These are phyloP conservation scores for Chelidonichthys spinosus DNA, from an alignment of 2,797 vertebrate species.

Conservation along the genomic window DNA sequence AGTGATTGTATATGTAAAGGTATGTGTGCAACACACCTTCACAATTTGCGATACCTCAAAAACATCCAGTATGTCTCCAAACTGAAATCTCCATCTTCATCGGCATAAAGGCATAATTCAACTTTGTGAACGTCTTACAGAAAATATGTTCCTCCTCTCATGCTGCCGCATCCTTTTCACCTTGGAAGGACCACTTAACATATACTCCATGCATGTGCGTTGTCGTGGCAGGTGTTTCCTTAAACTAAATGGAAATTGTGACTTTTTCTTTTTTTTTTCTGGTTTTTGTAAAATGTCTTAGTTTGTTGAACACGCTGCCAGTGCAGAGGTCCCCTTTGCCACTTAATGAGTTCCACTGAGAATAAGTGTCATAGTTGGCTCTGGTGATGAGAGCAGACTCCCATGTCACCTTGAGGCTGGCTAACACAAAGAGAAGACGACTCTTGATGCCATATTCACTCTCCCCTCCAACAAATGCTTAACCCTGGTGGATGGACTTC, in stretches of 20 bases:
- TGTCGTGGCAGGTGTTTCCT: slow-evolving; percentile 65
- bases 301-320: slow-evolving; percentile 74
- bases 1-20: too few relatives aligned
- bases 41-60: neutral
- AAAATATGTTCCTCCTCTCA: neutral
- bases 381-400: slow-evolving; percentile 72
- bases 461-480: slow-evolving; percentile 46
- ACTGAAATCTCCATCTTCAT: neutral
- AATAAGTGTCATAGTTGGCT: slow-evolving; percentile 74
- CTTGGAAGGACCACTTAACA: slow-evolving; percentile 57
- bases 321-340: slow-evolving; percentile 73
- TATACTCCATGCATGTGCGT: slow-evolving; percentile 40
- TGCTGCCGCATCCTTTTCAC: slow-evolving; percentile 39
- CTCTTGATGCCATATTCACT: slow-evolving; percentile 72
- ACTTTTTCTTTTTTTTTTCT: slow-evolving; percentile 11
- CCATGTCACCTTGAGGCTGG: slow-evolving; percentile 81
- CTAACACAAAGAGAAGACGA: slow-evolving; percentile 74
- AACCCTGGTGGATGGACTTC: slow-evolving; percentile 41
- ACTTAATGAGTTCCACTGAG: slow-evolving; percentile 80
- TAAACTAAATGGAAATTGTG: slow-evolving; percentile 34
- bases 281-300: slow-evolving; percentile 69
- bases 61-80: neutral
- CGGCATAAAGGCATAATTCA: neutral
- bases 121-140: neutral
- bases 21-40: neutral